Percentiles rank a stretch among this genome's conserved stretches.
These are phyloP conservation scores for Cotesia congregata DNA, from an alignment of 2,888 invertebrate genomes.

Conservation along the genomic window DNA sequence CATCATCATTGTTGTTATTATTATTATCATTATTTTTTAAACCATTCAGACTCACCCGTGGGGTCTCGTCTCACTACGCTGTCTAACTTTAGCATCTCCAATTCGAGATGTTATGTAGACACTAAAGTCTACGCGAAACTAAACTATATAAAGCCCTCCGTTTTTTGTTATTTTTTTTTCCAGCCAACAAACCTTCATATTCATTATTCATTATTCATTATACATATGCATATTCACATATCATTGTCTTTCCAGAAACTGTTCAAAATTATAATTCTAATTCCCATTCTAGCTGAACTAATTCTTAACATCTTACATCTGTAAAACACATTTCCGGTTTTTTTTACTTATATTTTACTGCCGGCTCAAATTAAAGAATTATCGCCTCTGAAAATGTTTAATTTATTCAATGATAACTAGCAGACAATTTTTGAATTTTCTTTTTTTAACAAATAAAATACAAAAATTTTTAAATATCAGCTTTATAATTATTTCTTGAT, in stretches of 20 bases:
- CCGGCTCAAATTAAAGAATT: slow-evolving; percentile 1
- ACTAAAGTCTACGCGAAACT: background rate
- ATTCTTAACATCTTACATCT: slow-evolving; percentile 14
- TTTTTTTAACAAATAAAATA: no score
- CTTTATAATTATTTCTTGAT: no score
- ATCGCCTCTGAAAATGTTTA: background rate
- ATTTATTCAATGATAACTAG: no score
- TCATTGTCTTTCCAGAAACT: no score
- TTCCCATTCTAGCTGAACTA: background rate
- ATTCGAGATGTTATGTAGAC: slow-evolving; percentile 10
- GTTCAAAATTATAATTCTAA: no score
- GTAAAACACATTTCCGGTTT: background rate
- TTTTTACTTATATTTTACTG: background rate
- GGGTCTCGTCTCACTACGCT: slow-evolving; percentile 36
- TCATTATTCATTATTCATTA: no score
- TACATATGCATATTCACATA: no score
- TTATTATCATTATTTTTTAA: slow-evolving; percentile 19
- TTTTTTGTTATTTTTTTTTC: background rate
- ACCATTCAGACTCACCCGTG: slow-evolving; percentile 40
- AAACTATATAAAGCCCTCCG: background rate
- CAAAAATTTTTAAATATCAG: no score
- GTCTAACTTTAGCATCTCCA: slow-evolving; percentile 45
- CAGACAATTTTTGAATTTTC: no score
- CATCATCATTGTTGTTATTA: slow-evolving; percentile 3
- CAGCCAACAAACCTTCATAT: no score